Base-by-base conservation (phyloP, 2,797 vertebrate species). In the Pangasius mekongensis region DNA sequence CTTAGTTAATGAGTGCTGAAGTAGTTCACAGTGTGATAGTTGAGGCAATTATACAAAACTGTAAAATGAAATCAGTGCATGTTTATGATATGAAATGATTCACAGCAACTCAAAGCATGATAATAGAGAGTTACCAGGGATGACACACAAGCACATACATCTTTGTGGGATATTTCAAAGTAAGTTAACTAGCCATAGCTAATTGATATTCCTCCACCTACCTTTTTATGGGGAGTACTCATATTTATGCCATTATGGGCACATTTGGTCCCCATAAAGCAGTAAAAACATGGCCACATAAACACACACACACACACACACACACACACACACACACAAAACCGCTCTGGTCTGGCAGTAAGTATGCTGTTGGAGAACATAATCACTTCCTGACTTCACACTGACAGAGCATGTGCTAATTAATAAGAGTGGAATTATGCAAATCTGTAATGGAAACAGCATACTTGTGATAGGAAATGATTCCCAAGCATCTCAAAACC, bases 301-400 rank as follows among this genome's bases (percentile, higher is more conserved):
- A 24, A n/a, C n/a, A 1, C 52, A 11, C 30, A 10, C 8, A 56
- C 52, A 80, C 52, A 58, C 30, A 58, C 9, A 80, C 77, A 56
- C 76, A 58, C 30, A 30, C 47, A 18, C 74, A 52, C 81, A 66
- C 39, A 49, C 64, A 36, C 43, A 9, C 39, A 83, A 22, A 43
- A 5, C 24, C 54, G 43, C 14, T 52, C 62, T 52, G 64, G n/a
- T 33, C 47, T 47, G 47, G 84, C 81, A 69, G 83, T 88, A 82
- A 85, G 89, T 74, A 47, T 47, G 73, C 86, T 81, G 82, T 36
- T 78, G 39, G 88, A 60, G 54, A 80, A 49, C 78, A 78, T 74
- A 90, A 88, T 89, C 77, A 87, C 74, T 62, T 76, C 85, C 76
- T 85, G 82, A 86, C 52, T 82, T 83, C n/a, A 83, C 62, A 62